These are phyloP conservation scores for Mechanitis mazaeus DNA, from an alignment of 2,888 invertebrate genomes.

Conservation along the genomic window DNA sequence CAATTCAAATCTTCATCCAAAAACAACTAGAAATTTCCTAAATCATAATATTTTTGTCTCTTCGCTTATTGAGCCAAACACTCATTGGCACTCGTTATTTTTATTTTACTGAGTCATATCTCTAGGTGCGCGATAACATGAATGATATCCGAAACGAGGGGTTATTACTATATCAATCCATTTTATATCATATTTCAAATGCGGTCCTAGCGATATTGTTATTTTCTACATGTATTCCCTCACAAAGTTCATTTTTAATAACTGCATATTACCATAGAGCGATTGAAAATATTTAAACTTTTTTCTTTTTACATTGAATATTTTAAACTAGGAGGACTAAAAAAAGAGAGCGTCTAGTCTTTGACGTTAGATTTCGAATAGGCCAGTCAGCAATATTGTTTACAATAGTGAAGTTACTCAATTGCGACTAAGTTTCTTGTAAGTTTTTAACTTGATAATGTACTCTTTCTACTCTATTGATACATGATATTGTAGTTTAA, in stretches of 20 bases:
- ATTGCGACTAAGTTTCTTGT: too few relatives aligned
- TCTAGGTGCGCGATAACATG: constrained; percentile 31
- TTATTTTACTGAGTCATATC: constrained; percentile 33
- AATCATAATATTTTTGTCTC: background rate
- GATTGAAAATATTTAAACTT: too few relatives aligned
- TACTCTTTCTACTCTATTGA: too few relatives aligned
- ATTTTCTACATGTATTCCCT: constrained; percentile 3
- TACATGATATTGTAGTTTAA: too few relatives aligned
- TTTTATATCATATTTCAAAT: constrained; percentile 18
- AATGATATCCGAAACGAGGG: constrained; percentile 30
- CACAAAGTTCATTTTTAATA: background rate
- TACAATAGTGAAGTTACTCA: too few relatives aligned
- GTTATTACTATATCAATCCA: constrained; percentile 28
- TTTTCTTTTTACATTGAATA: too few relatives aligned
- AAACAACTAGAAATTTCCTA: background rate
- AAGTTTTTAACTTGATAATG: too few relatives aligned
- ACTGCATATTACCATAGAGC: background rate
- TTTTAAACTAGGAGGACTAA: too few relatives aligned
- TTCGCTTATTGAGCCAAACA: background rate
- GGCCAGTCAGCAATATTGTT: too few relatives aligned
- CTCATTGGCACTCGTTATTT: constrained; percentile 29
- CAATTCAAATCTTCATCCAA: background rate
- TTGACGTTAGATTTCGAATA: too few relatives aligned
- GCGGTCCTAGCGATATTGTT: constrained; percentile 11
- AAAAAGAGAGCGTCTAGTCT: too few relatives aligned